phyloP scores from a whole-genome alignment of 2,797 vertebrate genomes.

The Todus mexicanus region DNA sequence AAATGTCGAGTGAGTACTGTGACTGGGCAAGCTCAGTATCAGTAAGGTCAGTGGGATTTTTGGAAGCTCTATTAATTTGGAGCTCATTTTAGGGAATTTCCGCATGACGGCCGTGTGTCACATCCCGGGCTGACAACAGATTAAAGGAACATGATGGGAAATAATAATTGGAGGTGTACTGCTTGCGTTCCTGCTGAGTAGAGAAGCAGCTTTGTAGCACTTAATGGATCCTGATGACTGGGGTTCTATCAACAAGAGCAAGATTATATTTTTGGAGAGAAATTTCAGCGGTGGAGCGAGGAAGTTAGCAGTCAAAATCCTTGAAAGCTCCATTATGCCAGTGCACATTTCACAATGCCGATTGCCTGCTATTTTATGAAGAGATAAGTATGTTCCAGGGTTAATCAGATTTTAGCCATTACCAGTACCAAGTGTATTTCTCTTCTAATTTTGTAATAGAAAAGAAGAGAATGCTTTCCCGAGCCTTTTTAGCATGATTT shows the following conservation, averaged over 20 bases:
- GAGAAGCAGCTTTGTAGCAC: not conserved
- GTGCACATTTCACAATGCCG: not conserved
- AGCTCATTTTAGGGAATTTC: not conserved
- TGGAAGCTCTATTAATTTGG: not conserved
- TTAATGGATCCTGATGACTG: not conserved
- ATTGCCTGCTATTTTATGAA: not conserved
- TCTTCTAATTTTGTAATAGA: not conserved
- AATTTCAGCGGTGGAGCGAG: not conserved
- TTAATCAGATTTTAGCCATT: slow-evolving; percentile 34
- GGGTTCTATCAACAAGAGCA: not conserved
- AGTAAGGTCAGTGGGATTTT: not conserved
- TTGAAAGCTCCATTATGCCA: not conserved
- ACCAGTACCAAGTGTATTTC: not conserved
- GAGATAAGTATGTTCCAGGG: not conserved
- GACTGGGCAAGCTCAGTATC: not conserved
- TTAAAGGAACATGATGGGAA: not conserved
- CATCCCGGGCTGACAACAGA: not conserved
- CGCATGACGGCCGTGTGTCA: not conserved
- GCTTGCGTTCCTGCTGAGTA: not conserved
- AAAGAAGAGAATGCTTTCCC: slow-evolving; percentile 21
- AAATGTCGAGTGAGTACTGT: not conserved
- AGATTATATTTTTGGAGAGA: not conserved
- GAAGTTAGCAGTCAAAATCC: slow-evolving; percentile 17
- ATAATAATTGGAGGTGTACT: not conserved
- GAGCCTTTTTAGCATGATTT: slow-evolving; percentile 7